These are phyloP conservation scores for Mirza zaza DNA, from an alignment of 2,113 vertebrate genomes.

Conservation along the genomic window DNA sequence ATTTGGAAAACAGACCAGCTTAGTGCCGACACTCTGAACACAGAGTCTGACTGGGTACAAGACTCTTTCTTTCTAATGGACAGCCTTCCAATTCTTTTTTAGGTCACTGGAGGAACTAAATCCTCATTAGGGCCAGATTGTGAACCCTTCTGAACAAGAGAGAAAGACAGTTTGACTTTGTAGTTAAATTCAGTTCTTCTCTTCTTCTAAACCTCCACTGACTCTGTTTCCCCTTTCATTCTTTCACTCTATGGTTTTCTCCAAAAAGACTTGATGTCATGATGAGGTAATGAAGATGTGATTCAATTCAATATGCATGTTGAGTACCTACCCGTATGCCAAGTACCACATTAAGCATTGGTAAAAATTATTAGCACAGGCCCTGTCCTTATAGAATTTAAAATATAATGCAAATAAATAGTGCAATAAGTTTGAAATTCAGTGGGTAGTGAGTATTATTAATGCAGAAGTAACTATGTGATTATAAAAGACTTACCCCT, in stretches of 20 bases:
- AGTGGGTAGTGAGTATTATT: neutral
- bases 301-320: neutral
- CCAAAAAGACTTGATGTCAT: neutral
- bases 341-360: neutral
- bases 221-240: neutral
- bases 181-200: neutral
- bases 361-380: neutral
- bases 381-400: neutral
- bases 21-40: neutral
- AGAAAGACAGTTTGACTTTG: neutral
- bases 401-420: neutral
- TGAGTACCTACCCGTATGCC: neutral
- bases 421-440: neutral
- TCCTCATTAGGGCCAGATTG: neutral
- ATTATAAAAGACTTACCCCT: neutral
- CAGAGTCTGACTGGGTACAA: neutral
- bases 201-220: neutral
- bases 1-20: neutral
- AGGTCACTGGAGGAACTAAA: neutral
- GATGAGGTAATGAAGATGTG: neutral
- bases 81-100: neutral
- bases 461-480: neutral
- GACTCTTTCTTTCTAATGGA: neutral
- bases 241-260: neutral
- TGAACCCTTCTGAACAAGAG: neutral